Evolutionary conservation across 92 coral and sea anemone genomes (phyloP).

Genomic region (Zoanthus sociatus): DNA sequence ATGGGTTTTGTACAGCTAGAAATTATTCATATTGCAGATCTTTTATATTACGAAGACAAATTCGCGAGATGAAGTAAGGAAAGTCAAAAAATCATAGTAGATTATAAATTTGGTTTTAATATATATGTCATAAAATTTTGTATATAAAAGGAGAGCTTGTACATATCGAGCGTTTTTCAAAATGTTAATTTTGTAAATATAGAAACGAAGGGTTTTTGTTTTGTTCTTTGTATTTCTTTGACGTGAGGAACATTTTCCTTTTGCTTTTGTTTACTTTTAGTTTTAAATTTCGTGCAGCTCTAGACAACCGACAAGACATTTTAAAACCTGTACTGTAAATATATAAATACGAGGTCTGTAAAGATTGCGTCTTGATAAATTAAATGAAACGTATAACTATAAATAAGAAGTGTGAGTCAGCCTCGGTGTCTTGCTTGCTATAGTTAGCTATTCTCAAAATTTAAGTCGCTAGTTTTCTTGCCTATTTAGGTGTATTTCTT

Average conservation of each 20-base stretch:
- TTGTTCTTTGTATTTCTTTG: neutral
- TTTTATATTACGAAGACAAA: slow-evolving; percentile 35
- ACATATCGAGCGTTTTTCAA: slow-evolving; percentile 37
- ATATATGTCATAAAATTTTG: slow-evolving; percentile 35
- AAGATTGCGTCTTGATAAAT: slow-evolving; percentile 32
- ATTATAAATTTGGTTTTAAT: slow-evolving; percentile 33
- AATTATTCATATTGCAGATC: slow-evolving; percentile 67
- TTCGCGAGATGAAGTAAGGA: slow-evolving; percentile 28
- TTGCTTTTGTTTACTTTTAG: slow-evolving; percentile 42
- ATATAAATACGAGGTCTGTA: slow-evolving; percentile 38
- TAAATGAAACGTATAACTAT: slow-evolving; percentile 34
- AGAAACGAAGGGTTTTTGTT: slow-evolving; percentile 1
- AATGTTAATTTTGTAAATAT: slow-evolving; percentile 40
- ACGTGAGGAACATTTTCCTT: slow-evolving; percentile 10
- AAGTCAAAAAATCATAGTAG: slow-evolving; percentile 5
- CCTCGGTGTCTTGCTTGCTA: slow-evolving; percentile 14
- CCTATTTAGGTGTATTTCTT: neutral
- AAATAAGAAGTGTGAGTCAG: neutral
- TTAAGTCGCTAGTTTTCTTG: neutral
- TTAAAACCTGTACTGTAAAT: slow-evolving; percentile 35
- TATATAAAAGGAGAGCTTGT: slow-evolving; percentile 26
- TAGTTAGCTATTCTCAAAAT: neutral
- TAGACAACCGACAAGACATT: neutral
- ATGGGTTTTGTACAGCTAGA: slow-evolving; percentile 70
- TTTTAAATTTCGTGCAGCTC: slow-evolving; percentile 35